Conservation (phyloP, 1,140 invertebrate genomes). For the Micrasema minimum region DNA sequence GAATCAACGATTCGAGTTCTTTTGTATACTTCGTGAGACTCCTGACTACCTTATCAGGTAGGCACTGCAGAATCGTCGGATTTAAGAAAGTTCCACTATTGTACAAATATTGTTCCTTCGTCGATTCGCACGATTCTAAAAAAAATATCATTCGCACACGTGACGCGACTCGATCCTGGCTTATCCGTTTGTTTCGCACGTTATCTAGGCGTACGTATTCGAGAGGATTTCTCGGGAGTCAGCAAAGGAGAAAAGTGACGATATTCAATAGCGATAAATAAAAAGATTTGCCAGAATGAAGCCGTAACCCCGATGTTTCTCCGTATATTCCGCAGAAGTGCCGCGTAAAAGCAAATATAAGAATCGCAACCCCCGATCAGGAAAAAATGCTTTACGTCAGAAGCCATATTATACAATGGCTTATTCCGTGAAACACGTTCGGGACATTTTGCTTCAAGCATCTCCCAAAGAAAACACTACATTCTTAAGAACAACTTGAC, state of each 20-base stretch:
- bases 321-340: conserved; percentile 25
- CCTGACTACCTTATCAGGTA: neutral
- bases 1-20: neutral
- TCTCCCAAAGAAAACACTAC: conserved; percentile 6
- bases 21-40: conserved; percentile 29
- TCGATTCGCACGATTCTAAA: conserved; percentile 30
- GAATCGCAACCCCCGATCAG: conserved; percentile 16
- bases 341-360: conserved; percentile 25
- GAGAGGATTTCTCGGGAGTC: conserved; percentile 26
- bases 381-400: conserved; percentile 29
- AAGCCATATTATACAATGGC: conserved; percentile 11
- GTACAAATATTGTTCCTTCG: conserved; percentile 6
- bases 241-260: conserved; percentile 31
- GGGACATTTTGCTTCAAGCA: conserved; percentile 22
- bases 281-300: conserved; percentile 25
- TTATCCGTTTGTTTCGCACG: conserved; percentile 29
- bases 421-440: conserved; percentile 30
- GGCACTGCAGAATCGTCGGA: conserved; percentile 22
- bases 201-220: conserved; percentile 37
- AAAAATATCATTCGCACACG: conserved; percentile 38
- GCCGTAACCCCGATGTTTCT: neutral
- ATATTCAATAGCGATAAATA: conserved; percentile 37
- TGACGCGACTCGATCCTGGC: conserved; percentile 8
- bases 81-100: conserved; percentile 14
- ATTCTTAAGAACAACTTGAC: conserved; percentile 14